phyloP scores from a whole-genome alignment of 2,113 vertebrate species.

The Cynopterus brachyotis region DNA sequence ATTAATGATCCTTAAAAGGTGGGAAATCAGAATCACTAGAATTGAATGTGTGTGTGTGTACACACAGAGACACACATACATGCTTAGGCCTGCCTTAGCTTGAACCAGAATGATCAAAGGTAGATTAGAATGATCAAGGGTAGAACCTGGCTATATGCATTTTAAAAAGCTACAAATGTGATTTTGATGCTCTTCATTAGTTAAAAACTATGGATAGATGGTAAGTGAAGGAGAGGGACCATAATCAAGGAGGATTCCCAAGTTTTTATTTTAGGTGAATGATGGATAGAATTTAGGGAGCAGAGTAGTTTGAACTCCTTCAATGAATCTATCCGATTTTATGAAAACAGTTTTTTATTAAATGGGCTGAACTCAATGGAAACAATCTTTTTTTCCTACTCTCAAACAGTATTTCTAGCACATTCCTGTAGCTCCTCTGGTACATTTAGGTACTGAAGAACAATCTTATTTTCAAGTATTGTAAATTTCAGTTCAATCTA shows the following conservation, averaged over 20 bases:
- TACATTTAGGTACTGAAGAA: neutral
- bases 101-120: neutral
- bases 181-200: neutral
- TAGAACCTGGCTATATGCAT: neutral
- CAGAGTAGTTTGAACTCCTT: neutral
- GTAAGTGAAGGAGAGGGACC: neutral
- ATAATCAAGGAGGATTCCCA: neutral
- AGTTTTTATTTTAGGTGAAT: neutral
- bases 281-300: neutral
- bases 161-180: neutral
- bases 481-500: neutral
- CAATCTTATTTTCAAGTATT: slow-evolving; percentile 24
- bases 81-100: neutral
- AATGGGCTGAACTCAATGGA: neutral
- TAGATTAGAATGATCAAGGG: neutral
- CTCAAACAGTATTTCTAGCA: neutral
- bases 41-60: neutral
- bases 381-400: neutral
- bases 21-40: neutral
- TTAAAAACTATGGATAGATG: neutral
- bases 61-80: neutral
- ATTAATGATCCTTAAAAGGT: neutral
- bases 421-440: neutral
- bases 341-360: neutral
- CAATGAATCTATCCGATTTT: neutral